phyloP scores from a whole-genome alignment of 2,888 invertebrate species.

The Unio pictorum region DNA sequence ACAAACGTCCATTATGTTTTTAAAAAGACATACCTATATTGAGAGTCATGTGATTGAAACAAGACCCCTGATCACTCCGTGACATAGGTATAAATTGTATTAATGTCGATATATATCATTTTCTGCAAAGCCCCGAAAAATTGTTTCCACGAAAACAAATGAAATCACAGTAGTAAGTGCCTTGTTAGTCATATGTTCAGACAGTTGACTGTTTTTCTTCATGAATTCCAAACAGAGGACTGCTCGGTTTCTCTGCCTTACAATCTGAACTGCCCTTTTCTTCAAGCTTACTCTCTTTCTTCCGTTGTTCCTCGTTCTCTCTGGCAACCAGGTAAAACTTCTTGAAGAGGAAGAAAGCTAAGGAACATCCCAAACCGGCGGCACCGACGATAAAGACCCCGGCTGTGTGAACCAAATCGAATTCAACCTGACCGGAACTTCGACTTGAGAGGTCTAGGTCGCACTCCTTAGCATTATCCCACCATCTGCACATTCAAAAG shows the following conservation, averaged over 20 bases:
- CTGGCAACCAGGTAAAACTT: slow-evolving; percentile 50
- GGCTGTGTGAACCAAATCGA: slow-evolving; percentile 55
- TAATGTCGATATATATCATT: too few relatives aligned
- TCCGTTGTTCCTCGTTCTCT: background rate
- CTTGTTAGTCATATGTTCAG: slow-evolving; percentile 1
- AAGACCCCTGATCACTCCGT: too few relatives aligned
- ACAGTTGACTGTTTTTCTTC: slow-evolving; percentile 38
- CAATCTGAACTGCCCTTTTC: background rate
- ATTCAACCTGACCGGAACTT: slow-evolving; percentile 43
- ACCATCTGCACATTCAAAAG: slow-evolving; percentile 49
- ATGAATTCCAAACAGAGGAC: slow-evolving; percentile 14
- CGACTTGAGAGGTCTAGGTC: slow-evolving; percentile 35
- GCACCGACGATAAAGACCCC: slow-evolving; percentile 63
- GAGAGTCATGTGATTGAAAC: too few relatives aligned
- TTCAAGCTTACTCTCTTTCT: background rate
- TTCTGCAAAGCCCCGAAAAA: too few relatives aligned
- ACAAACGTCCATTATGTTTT: too few relatives aligned
- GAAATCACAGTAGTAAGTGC: too few relatives aligned
- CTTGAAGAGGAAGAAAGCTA: slow-evolving; percentile 57
- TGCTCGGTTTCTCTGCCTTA: background rate
- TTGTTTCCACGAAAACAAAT: too few relatives aligned
- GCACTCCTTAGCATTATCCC: slow-evolving; percentile 59
- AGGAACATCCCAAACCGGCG: slow-evolving; percentile 52
- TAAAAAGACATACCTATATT: too few relatives aligned
- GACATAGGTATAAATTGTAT: too few relatives aligned